Conservation (phyloP, 2,888 invertebrate genomes). For the Phlogophora meticulosa region DNA sequence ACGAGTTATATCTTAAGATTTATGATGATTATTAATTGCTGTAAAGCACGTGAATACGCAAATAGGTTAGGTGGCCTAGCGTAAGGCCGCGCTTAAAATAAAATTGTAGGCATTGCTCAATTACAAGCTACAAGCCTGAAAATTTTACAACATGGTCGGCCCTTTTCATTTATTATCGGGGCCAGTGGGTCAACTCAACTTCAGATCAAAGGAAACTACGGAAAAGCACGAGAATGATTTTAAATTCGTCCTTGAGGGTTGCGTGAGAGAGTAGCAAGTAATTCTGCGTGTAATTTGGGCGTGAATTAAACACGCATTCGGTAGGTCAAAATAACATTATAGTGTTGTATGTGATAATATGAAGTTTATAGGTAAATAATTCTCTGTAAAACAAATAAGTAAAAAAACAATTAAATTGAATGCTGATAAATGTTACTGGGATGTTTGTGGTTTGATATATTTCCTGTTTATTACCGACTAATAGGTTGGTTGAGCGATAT, state of each 20-base stretch:
- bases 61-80: conserved; percentile 25
- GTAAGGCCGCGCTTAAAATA: conserved; percentile 48
- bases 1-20: conserved; percentile 40
- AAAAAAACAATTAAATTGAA: conserved; percentile 38
- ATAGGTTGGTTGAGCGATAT: conserved; percentile 13
- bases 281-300: conserved; percentile 52
- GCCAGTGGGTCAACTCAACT: conserved; percentile 83
- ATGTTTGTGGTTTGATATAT: conserved; percentile 44
- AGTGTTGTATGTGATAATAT: conserved; percentile 15
- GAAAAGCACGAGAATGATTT: conserved; percentile 76
- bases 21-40: conserved; percentile 54
- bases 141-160: conserved; percentile 59
- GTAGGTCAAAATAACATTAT: conserved; percentile 35
- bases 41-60: conserved; percentile 44
- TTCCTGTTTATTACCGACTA: conserved; percentile 48
- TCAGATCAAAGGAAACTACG: conserved; percentile 77
- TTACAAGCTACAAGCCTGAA: conserved; percentile 47
- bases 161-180: conserved; percentile 71
- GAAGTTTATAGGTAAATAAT: conserved; percentile 21
- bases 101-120: conserved; percentile 49
- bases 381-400: conserved; percentile 9
- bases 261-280: conserved; percentile 70
- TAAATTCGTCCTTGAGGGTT: conserved; percentile 75
- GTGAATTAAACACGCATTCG: conserved; percentile 42
- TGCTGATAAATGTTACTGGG: conserved; percentile 21